phyloP scores from a whole-genome alignment of 2,113 vertebrate species.

The Marmota flaviventris region DNA sequence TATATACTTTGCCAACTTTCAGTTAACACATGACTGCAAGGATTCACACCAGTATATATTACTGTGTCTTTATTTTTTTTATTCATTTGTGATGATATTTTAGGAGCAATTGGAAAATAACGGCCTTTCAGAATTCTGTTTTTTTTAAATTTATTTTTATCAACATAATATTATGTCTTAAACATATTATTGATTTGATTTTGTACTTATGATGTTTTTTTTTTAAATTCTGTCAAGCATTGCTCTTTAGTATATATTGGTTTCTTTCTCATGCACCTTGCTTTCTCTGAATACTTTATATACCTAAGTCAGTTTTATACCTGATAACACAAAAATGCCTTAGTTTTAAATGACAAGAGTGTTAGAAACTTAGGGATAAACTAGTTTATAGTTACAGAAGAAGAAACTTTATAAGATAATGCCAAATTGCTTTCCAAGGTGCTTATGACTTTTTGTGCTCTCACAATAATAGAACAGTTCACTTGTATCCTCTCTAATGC shows the following conservation, averaged over 20 bases:
- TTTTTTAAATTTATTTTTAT: slow-evolving; percentile 38
- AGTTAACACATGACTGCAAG: background rate
- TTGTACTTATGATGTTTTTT: background rate
- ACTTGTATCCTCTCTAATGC: background rate
- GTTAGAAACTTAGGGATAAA: background rate
- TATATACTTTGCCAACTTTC: slow-evolving; percentile 3
- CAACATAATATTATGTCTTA: background rate
- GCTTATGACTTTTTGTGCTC: background rate
- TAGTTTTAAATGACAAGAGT: background rate
- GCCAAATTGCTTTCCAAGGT: background rate
- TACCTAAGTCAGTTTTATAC: background rate
- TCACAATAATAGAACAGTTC: background rate
- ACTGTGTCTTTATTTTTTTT: slow-evolving; percentile 20
- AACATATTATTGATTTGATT: slow-evolving; percentile 25
- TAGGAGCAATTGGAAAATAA: slow-evolving; percentile 50
- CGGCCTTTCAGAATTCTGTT: background rate
- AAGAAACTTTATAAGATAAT: background rate
- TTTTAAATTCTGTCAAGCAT: slow-evolving; percentile 13
- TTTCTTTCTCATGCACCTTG: background rate
- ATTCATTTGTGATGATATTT: slow-evolving; percentile 37
- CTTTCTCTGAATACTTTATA: background rate
- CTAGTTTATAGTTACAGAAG: background rate
- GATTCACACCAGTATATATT: background rate
- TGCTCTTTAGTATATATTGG: background rate
- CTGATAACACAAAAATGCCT: background rate